A percentile compares a stretch with the other conserved stretches of the same genome.
Conservation (phyloP, 2,888 invertebrate genomes). For the Napeogenes inachia region DNA sequence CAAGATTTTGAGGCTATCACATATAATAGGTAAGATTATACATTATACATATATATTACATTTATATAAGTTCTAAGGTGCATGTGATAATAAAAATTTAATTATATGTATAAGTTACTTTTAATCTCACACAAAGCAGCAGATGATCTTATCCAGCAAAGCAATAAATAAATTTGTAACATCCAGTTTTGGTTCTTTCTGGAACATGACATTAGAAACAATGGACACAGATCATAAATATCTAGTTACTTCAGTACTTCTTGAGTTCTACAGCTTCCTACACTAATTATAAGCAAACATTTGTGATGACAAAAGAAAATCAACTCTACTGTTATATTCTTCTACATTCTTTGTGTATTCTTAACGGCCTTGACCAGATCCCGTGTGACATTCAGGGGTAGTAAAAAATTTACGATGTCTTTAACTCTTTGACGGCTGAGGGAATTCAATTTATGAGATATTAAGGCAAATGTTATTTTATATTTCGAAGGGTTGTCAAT, state of each 20-base stretch:
- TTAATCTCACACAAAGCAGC: no score
- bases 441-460: constrained; percentile 28
- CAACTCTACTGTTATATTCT: background rate
- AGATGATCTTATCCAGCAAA: no score
- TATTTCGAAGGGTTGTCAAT: constrained; percentile 7
- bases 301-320: constrained; percentile 1
- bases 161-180: no score
- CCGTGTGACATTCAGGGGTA: constrained; percentile 19
- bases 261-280: background rate
- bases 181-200: background rate
- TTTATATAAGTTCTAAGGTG: no score
- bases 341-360: background rate
- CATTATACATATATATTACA: no score
- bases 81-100: no score
- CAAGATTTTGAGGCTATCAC: no score
- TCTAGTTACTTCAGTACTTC: background rate
- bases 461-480: constrained; percentile 26
- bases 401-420: constrained; percentile 30
- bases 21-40: no score
- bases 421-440: constrained; percentile 23
- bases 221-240: background rate
- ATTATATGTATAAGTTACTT: no score
- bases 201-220: background rate
- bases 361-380: constrained; percentile 11
- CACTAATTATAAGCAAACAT: constrained; percentile 5